These are phyloP conservation scores for Pelagia noctiluca DNA, from an alignment of 30 jellyfish, hydroid and myxozoan genomes.

Conservation along the genomic window DNA sequence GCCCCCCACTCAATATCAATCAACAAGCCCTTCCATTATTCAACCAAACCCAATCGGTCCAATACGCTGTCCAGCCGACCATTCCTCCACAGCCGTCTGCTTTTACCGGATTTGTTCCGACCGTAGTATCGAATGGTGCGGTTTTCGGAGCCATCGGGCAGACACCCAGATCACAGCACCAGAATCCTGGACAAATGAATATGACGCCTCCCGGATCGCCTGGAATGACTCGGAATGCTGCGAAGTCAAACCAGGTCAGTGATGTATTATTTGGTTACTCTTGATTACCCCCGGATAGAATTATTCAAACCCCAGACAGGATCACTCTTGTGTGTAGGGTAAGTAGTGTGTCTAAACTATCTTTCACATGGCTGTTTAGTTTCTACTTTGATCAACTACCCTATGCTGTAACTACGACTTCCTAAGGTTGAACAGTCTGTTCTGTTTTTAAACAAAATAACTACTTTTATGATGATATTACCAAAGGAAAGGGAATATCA, in stretches of 20 bases:
- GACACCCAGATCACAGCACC: slow-evolving; percentile 64
- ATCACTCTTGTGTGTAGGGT: no score
- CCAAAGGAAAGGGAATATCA: no score
- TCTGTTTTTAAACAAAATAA: no score
- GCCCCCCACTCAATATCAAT: slow-evolving; percentile 39
- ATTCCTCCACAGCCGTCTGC: slow-evolving; percentile 21
- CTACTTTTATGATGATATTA: no score
- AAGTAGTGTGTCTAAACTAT: no score
- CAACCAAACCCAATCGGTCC: slow-evolving; percentile 44
- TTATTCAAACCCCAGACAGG: no score
- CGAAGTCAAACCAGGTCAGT: slow-evolving; percentile 54
- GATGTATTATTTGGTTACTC: not conserved
- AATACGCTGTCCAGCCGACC: slow-evolving; percentile 8
- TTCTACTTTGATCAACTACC: no score
- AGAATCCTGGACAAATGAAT: slow-evolving; percentile 16
- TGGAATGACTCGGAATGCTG: slow-evolving; percentile 33
- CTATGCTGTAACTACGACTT: no score
- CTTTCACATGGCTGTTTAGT: no score
- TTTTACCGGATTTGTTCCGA: slow-evolving; percentile 64
- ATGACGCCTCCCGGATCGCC: slow-evolving; percentile 68
- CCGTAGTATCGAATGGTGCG: slow-evolving; percentile 63
- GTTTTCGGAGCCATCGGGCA: slow-evolving; percentile 88
- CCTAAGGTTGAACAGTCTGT: no score
- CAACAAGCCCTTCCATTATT: slow-evolving; percentile 76
- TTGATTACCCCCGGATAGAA: not conserved